Evolutionary conservation across 2,113 vertebrate species (phyloP).

Genomic region (Trogon surrucura): DNA sequence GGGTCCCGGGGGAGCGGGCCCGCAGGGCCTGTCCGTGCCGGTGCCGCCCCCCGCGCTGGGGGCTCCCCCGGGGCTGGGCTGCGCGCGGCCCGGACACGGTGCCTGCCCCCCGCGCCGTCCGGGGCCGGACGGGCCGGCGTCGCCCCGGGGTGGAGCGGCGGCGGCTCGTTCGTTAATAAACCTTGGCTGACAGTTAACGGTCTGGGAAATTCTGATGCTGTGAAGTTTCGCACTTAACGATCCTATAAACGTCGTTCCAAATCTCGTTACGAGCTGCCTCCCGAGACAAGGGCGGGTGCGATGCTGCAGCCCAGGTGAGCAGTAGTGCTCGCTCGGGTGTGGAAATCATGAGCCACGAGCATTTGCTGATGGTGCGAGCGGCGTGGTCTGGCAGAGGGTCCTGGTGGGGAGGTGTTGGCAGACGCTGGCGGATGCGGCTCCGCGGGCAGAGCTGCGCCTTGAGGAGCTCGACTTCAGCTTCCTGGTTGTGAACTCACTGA

Average conservation of each 20-base stretch:
- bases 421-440: rapidly evolving
- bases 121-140: neutral
- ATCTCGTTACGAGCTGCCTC: rapidly evolving
- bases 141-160: no score
- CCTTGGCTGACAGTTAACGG: no score
- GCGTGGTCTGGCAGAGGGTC: neutral
- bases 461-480: neutral
- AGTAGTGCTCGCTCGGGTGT: rapidly evolving
- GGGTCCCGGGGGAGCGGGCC: no score
- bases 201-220: neutral
- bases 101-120: neutral
- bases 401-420: neutral
- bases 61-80: no score
- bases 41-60: no score
- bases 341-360: neutral
- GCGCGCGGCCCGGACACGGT: neutral
- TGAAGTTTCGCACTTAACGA: neutral
- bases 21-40: no score
- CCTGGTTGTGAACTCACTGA: neutral
- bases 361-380: rapidly evolving
- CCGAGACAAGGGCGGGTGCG: rapidly evolving
- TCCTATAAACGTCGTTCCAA: neutral
- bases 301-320: neutral
- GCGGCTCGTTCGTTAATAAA: neutral
- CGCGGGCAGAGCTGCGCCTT: rapidly evolving